Conservation (phyloP, 1,140 invertebrate species). For the Linepithema humile region DNA sequence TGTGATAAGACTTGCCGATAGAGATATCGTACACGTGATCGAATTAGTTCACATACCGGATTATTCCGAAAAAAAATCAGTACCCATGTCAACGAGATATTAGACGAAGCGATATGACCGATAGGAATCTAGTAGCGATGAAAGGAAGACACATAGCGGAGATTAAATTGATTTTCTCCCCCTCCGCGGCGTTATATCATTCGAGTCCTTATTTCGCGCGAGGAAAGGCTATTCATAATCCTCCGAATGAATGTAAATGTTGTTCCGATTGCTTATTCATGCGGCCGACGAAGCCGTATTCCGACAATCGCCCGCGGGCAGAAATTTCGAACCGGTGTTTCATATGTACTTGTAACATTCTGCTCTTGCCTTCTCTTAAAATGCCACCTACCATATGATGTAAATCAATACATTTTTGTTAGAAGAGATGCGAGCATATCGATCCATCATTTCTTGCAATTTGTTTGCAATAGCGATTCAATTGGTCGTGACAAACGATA, state of each 20-base stretch:
- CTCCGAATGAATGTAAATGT: background rate
- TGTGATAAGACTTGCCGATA: conserved; percentile 41
- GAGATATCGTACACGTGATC: background rate
- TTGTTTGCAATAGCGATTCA: background rate
- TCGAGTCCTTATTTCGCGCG: background rate
- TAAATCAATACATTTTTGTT: background rate
- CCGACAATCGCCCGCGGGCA: background rate
- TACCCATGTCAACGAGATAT: background rate
- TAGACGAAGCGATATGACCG: background rate
- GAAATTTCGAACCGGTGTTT: conserved; percentile 19
- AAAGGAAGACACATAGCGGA: conserved; percentile 19
- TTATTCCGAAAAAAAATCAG: conserved; percentile 17
- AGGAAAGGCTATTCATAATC: background rate
- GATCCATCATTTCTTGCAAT: background rate
- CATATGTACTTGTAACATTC: background rate
- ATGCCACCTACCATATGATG: background rate
- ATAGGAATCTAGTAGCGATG: conserved; percentile 13
- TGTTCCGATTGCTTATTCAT: conserved; percentile 3
- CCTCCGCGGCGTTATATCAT: background rate
- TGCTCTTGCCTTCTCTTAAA: background rate
- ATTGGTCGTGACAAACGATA: background rate
- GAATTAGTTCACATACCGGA: background rate
- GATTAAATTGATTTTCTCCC: conserved; percentile 41
- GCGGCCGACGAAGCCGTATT: background rate
- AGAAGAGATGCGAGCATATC: background rate